Base-by-base conservation (phyloP, 37 sponge, comb jelly and placozoan genomes). In the Aplysina aerophoba region DNA sequence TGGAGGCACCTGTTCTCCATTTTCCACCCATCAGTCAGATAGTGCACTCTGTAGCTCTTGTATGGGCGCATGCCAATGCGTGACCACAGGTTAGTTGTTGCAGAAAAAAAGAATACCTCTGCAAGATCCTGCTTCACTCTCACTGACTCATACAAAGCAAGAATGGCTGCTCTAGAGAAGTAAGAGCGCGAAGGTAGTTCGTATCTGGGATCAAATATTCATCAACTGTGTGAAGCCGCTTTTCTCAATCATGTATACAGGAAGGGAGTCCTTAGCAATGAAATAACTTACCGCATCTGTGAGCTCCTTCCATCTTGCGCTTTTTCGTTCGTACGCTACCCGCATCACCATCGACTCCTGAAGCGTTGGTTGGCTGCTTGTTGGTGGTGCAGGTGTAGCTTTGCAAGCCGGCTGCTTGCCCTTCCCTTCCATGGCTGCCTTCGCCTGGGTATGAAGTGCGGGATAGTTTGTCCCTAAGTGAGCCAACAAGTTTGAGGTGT, bases 241-340 rank as follows among this genome's bases (percentile, higher is more conserved):
- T 75, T 75, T 85, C 72, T 75, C 85, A 12, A 73, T 64, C 50
- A n/a, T n/a, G 53, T 68, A 44, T 0, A 84, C 12, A 14, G 85
- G 85, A 30, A 85, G 58, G 15, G 20, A 11, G 30, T 81, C 82
- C 81, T 87, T 87, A 35, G 72, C 66, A 28, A 87, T 80, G 54
- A 28, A 81, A 67, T 55, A 68, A 20, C 74, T 71, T 0, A 81
- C 82, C 20, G 82, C 62, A 19, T 81, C 87, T 11, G 79, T 81
- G 0, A 87, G 80, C 59, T 81, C 61, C 81, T 87, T 81, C 79
- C 86, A 85, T 59, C 77, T 75, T 58, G 15, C 59, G 1, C 86
- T 40, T 33, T 79, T 78, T 13, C 50, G 28, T 6, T 85, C 80
- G 36, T 85, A 85, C 53, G 73, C 24, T 30, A 78, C 80, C 59